Evolutionary conservation across 1,140 invertebrate species (phyloP), one percentile per base, ranked within the genome.

Genomic region (Conopomorpha cramerella): DNA sequence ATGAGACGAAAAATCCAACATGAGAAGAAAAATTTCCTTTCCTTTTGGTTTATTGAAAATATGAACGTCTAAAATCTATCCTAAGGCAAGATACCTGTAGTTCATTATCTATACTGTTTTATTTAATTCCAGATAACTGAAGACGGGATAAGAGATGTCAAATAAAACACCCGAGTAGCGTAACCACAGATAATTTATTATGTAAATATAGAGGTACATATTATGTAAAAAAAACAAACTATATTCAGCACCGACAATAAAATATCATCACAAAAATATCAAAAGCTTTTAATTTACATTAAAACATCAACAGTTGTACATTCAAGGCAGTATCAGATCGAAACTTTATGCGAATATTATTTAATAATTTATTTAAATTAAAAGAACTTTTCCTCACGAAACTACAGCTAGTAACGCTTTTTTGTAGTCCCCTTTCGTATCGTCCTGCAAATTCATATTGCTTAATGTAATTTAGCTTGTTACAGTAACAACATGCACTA

Each of bases 181-280:
- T 68, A 73, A 73, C 68, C 66, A 67, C 72, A 63, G 55, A 68
- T 71, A 70, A 58, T 68, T 76, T 68, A 59, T 62, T 61, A 74
- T 47, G 40, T 49, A 41, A 55, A 62, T 54, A 65, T 71, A 76
- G 58, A 60, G 65, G 59, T 71, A 63, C 63, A 54, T 56, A 73
- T 68, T 73, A 63, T 51, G 56, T 74, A 70, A 73, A 73, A 67
- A 66, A 74, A 72, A 77, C 59, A n/a, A n/a, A n/a, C n/a, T n/a
- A n/a, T n/a, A n/a, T 68, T 78, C 56, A 73, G 67, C 67, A 74
- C 59, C 68, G 74, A 76, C 71, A 76, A 76, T 72, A 72, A 72
- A 51, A 70, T 61, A 68, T 76, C 64, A 62, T 71, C 64, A 72
- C 62, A 70, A 76, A 70, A 71, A 70, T 71, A 72, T 71, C 55